phyloP scores from a whole-genome alignment of 2,113 vertebrate genomes.

The Poecilia latipinna region DNA sequence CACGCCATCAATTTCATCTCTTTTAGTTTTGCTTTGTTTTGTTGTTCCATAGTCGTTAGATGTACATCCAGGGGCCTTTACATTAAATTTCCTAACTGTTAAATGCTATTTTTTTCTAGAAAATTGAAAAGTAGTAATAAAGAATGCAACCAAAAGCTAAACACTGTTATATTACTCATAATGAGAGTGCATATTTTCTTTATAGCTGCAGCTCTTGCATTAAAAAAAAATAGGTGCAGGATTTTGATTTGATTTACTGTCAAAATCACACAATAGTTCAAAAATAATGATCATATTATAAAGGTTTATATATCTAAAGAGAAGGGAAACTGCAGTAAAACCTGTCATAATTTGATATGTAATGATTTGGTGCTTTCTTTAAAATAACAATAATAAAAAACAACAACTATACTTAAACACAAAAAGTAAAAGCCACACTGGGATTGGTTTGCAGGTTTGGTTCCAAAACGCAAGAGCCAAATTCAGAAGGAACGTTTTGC shows the following conservation, averaged over 20 bases:
- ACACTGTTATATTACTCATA: conserved; percentile 38
- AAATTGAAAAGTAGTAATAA: conserved; percentile 22
- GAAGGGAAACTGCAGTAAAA: conserved; percentile 37
- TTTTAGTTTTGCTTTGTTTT: conserved; percentile 67
- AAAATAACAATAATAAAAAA: conserved; percentile 38
- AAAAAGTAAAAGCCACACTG: conserved; percentile 94
- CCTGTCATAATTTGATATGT: conserved; percentile 69
- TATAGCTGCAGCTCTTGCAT: conserved; percentile 40
- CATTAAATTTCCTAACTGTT: conserved; percentile 25
- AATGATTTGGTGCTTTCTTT: conserved; percentile 68
- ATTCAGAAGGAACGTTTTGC: conserved; percentile 99
- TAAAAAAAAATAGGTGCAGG: conserved; percentile 17
- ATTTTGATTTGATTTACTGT: conserved; percentile 48
- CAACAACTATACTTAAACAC: conserved; percentile 57
- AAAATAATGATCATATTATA: conserved; percentile 54
- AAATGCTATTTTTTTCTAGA: conserved; percentile 35
- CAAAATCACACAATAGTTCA: conserved; percentile 50
- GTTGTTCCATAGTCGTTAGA: conserved; percentile 68
- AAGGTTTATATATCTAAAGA: conserved; percentile 35
- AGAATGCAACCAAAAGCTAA: conserved; percentile 34
- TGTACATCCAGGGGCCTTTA: conserved; percentile 60
- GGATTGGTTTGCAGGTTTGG: conserved; percentile 99
- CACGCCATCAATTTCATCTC: conserved; percentile 58
- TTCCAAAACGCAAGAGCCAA: conserved; percentile 99
- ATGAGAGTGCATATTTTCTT: conserved; percentile 61